These are phyloP conservation scores for Chelonus insularis DNA, from an alignment of 1,140 invertebrate genomes.

Conservation along the genomic window DNA sequence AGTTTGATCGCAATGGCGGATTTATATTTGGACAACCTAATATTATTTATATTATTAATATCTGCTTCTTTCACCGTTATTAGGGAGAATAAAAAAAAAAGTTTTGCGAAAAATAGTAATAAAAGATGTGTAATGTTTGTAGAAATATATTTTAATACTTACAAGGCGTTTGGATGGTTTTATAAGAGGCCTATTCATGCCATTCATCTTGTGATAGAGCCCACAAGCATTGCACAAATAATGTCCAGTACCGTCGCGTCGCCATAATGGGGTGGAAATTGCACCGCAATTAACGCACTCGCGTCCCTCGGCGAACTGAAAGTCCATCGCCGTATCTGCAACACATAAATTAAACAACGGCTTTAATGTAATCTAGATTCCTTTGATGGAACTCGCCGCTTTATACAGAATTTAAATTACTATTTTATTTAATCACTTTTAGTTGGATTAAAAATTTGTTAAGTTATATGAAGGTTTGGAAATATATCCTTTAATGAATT, in stretches of 20 bases:
- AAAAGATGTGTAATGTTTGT: no score
- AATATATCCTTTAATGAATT: no score
- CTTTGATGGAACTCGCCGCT: background rate
- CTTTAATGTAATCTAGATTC: conserved; percentile 1
- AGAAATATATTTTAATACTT: no score
- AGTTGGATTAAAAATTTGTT: no score
- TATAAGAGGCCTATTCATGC: conserved; percentile 86
- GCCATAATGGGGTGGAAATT: conserved; percentile 93
- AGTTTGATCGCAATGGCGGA: no score
- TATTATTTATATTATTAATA: no score
- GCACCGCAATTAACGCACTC: conserved; percentile 98
- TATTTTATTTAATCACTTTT: no score
- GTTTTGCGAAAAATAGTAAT: no score
- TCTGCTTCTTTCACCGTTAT: no score
- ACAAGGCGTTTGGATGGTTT: conserved; percentile 89
- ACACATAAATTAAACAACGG: conserved; percentile 29
- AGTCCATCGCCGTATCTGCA: conserved; percentile 77
- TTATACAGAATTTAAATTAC: background rate
- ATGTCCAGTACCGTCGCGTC: conserved; percentile 93
- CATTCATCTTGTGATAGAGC: conserved; percentile 95
- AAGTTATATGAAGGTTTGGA: no score
- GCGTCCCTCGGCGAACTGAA: conserved; percentile 82
- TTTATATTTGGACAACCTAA: no score
- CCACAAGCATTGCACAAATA: conserved; percentile 98
- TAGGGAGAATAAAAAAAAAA: no score